Percentiles rank a stretch among this genome's conserved stretches.
These are phyloP conservation scores for Brachyptera putata DNA, from an alignment of 2,888 invertebrate genomes.

Conservation along the genomic window DNA sequence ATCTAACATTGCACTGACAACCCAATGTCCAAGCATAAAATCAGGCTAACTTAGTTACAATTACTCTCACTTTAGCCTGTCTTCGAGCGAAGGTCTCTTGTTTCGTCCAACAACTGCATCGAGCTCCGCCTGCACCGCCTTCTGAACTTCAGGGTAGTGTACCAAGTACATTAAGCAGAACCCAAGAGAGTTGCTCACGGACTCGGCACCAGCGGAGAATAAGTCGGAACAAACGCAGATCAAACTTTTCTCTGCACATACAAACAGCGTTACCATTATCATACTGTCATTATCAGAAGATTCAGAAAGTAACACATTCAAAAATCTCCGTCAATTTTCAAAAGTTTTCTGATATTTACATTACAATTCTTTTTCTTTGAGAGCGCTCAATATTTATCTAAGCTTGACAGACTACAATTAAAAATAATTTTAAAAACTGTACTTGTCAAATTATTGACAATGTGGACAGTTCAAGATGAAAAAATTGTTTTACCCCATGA, in stretches of 20 bases:
- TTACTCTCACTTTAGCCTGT: constrained; percentile 30
- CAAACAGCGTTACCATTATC: neutral
- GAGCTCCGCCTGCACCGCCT: constrained; percentile 33
- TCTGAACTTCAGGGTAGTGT: constrained; percentile 34
- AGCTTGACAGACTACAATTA: no score
- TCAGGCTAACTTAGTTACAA: no score
- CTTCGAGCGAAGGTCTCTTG: constrained; percentile 25
- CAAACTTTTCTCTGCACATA: constrained; percentile 31
- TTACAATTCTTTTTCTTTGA: no score
- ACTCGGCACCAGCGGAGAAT: constrained; percentile 36
- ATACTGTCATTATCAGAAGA: neutral
- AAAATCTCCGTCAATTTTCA: neutral
- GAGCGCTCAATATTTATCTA: no score
- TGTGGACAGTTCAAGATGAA: no score
- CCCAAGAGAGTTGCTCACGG: constrained; percentile 32
- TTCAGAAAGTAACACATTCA: neutral
- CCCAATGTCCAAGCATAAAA: no score
- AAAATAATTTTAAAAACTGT: no score
- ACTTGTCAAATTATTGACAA: no score
- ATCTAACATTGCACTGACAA: no score
- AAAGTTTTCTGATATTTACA: no score
- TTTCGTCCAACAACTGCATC: constrained; percentile 31
- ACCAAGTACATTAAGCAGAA: constrained; percentile 35
- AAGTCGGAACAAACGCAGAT: constrained; percentile 33
- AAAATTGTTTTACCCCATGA: no score